Base-by-base conservation (phyloP, 2,888 invertebrate genomes). In the Diadegma fenestrale region DNA sequence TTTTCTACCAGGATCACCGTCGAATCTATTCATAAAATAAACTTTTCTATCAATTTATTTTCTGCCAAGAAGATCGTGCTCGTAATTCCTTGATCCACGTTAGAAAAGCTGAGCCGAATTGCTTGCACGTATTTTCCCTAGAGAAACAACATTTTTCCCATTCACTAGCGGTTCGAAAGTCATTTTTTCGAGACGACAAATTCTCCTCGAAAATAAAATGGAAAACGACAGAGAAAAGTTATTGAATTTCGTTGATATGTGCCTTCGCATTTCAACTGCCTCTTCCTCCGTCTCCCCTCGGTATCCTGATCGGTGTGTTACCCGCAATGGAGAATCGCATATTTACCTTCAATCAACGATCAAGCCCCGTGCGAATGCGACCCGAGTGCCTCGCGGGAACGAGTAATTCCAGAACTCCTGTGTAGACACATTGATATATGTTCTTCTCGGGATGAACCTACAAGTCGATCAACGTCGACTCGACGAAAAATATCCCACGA, bases 311-410 rank as follows among this genome's bases (percentile, higher is more conserved):
- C 37, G 33, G 64, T 64, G 17, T 73, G 14, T 48, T 64, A 72
- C 45, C 61, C 71, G 72, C 54, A 73, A 58, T 41, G 72, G 30
- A 58, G 58, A 73, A 80, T 61, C 51, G 72, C 45, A 72, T 58
- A 82, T 82, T 82, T 82, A 78, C 82, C 82, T 82, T 82, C 72
- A 73, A 82, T 82, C 72, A 82, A 78, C 72, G 78, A 6, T 26
- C 66, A 72, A 64, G 54, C 63, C 51, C 64, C 51, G 63, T 61
- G 43, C 68, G 51, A 63, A 66, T 63, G 63, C 64, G 48, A 72
- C 22, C 41, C 80, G 72, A 78, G 78, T 66, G 41, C 69, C n/a
- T 54, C 48, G 22, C 48, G 63, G 71, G 26, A 14, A 64, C 71
- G 14, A 22, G 61, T 68, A 54, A 71, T 79, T 69, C 79, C 66